Conservation (phyloP, 2,888 invertebrate genomes). For the Agonopterix alstromeriana region DNA sequence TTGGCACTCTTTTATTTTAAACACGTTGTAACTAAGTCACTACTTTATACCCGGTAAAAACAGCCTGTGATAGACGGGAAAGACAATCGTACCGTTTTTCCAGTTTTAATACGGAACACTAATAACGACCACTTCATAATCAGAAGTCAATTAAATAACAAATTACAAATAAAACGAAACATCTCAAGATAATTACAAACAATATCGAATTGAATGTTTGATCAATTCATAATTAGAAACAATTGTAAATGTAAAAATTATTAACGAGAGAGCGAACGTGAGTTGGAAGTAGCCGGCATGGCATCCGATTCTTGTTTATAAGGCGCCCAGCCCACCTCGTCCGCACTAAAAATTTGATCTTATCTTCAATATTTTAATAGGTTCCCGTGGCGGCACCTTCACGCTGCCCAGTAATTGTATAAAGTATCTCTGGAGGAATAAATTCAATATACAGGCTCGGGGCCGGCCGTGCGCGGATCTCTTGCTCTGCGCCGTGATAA, state of each 20-base stretch:
- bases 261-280: constrained; percentile 46
- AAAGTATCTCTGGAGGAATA: constrained; percentile 56
- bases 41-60: no score
- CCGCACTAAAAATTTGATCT: constrained; percentile 68
- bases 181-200: constrained; percentile 58
- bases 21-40: no score
- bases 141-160: constrained; percentile 65
- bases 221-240: constrained; percentile 69
- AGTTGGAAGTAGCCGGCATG: constrained; percentile 54
- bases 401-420: constrained; percentile 59
- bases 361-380: constrained; percentile 74
- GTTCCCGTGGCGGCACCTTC: constrained; percentile 70
- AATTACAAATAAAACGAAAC: constrained; percentile 63
- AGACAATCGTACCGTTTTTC: constrained; percentile 11
- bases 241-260: constrained; percentile 67
- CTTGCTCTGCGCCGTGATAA: constrained; percentile 52
- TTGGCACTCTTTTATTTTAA: no score
- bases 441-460: constrained; percentile 56
- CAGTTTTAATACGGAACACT: constrained; percentile 23
- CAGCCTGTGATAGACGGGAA: no score
- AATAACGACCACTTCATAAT: constrained; percentile 37
- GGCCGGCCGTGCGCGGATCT: constrained; percentile 29
- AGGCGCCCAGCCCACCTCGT: constrained; percentile 63
- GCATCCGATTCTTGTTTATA: constrained; percentile 59
- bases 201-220: constrained; percentile 68